Percentiles rank a stretch among this genome's conserved stretches.
Evolutionary conservation across 92 coral and sea anemone genomes (phyloP).

Genomic region (Pocillopora meandrina): DNA sequence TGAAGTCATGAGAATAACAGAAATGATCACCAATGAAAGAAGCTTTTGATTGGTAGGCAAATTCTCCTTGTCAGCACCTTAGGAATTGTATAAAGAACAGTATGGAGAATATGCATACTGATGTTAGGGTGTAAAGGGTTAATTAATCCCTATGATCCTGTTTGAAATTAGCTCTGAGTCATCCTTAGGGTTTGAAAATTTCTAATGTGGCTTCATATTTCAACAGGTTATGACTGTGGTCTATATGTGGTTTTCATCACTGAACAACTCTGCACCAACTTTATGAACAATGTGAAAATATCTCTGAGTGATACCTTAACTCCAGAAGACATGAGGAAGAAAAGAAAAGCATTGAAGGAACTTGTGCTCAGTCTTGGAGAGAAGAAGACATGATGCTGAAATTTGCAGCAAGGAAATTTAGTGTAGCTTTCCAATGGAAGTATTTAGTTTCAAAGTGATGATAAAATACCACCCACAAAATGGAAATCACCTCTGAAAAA

Average conservation of each 20-base stretch:
- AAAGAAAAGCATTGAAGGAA: constrained; percentile 39
- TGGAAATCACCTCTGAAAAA: background rate
- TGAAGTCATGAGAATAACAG: too few species aligned
- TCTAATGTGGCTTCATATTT: background rate
- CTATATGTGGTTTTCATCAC: constrained; percentile 77
- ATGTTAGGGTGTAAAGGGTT: too few species aligned
- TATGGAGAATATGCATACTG: too few species aligned
- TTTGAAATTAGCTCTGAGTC: too few species aligned
- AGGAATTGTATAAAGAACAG: too few species aligned
- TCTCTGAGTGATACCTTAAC: constrained; percentile 29
- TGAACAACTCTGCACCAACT: constrained; percentile 70
- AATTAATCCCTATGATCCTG: too few species aligned
- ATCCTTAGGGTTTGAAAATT: background rate
- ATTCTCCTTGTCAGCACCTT: too few species aligned
- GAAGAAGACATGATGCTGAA: constrained; percentile 1
- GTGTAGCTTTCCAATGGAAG: background rate
- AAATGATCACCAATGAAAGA: too few species aligned
- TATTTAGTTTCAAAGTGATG: background rate
- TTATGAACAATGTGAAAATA: constrained; percentile 36
- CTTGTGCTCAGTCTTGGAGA: constrained; percentile 37
- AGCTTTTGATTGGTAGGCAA: too few species aligned
- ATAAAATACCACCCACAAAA: too few species aligned
- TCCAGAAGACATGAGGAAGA: constrained; percentile 24
- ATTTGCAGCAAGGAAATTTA: background rate
- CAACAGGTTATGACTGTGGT: constrained; percentile 87